Conservation (phyloP, 2,888 invertebrate genomes). For the Laspeyria flexula region DNA sequence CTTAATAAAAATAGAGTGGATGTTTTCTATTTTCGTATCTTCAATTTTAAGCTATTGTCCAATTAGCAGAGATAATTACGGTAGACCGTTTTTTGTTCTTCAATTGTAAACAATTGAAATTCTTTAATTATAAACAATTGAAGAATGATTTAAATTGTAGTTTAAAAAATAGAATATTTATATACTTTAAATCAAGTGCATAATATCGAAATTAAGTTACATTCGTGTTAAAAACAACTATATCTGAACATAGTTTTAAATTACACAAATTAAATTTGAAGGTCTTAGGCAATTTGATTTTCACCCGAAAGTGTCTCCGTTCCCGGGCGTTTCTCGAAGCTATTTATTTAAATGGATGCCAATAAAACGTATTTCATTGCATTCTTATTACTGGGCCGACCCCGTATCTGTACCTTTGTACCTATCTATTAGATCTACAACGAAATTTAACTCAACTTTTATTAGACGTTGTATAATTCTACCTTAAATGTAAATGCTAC, state of each 20-base stretch:
- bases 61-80: too few relatives aligned
- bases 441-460: conserved; percentile 1
- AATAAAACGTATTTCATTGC: conserved; percentile 49
- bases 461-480: not conserved
- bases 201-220: too few relatives aligned
- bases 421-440: conserved; percentile 4
- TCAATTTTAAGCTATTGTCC: too few relatives aligned
- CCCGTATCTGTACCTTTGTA: conserved; percentile 1
- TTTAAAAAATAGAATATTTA: too few relatives aligned
- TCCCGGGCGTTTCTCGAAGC: conserved; percentile 21
- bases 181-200: too few relatives aligned
- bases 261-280: conserved; percentile 22
- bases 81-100: too few relatives aligned
- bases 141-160: too few relatives aligned
- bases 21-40: too few relatives aligned
- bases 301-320: conserved; percentile 28
- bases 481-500: not conserved
- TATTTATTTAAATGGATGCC: conserved; percentile 49
- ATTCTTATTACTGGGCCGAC: conserved; percentile 20
- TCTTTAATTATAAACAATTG: too few relatives aligned
- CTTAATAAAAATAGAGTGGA: too few relatives aligned
- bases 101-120: too few relatives aligned
- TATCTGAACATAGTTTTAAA: conserved; percentile 20
- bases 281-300: conserved; percentile 35
- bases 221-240: too few relatives aligned